Percentiles rank a stretch among this genome's conserved stretches.
Conservation (phyloP, 2,113 vertebrate genomes). For the Phasianus colchicus region DNA sequence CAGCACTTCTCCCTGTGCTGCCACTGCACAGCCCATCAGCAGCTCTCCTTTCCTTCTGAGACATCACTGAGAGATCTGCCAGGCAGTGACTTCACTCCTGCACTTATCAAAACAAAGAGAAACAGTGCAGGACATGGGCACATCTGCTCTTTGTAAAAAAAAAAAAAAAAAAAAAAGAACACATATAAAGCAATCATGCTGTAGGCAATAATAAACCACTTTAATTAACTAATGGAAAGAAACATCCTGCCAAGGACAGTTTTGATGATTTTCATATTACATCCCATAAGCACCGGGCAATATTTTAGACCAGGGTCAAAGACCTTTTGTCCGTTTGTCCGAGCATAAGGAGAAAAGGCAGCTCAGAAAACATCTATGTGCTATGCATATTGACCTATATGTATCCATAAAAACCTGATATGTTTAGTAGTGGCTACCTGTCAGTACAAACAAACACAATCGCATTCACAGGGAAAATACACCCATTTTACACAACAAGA, state of each 20-base stretch:
- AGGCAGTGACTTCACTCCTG: not conserved
- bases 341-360: not conserved
- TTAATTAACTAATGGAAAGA: constrained; percentile 55
- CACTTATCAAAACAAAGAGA: not conserved
- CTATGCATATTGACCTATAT: not conserved
- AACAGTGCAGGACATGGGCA: not conserved
- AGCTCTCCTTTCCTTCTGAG: not conserved
- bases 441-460: not conserved
- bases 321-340: not conserved
- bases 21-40: fast-evolving
- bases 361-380: constrained; percentile 4
- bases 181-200: constrained; percentile 1
- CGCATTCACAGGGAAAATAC: not conserved
- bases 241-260: constrained; percentile 19
- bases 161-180: not conserved
- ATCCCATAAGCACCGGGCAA: not conserved
- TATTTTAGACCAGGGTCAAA: constrained; percentile 3
- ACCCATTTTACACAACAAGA: not conserved
- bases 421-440: not conserved
- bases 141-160: constrained; percentile 14
- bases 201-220: constrained; percentile 50
- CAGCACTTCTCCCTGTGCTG: fast-evolving
- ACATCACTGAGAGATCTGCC: not conserved
- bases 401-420: not conserved
- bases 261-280: constrained; percentile 34